Conservation (phyloP, 1,140 invertebrate species). For the Monomorium pharaonis region DNA sequence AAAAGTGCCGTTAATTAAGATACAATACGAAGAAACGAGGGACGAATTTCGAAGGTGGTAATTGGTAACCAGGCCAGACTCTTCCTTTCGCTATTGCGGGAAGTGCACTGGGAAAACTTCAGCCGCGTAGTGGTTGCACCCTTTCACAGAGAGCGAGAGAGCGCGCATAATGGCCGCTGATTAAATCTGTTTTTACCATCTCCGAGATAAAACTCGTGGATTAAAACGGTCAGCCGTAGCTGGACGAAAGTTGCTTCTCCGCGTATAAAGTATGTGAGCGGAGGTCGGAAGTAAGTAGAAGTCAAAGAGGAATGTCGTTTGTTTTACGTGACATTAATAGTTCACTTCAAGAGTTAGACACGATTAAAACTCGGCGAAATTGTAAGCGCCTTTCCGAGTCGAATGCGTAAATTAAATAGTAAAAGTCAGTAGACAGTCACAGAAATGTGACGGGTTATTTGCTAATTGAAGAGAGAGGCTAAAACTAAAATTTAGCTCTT, state of each 20-base stretch:
- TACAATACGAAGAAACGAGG: conserved; percentile 61
- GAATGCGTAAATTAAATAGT: neutral
- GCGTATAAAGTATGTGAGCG: neutral
- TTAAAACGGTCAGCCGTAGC: conserved; percentile 60
- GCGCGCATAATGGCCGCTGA: conserved; percentile 71
- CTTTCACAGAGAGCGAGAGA: conserved; percentile 60
- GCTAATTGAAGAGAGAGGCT: neutral
- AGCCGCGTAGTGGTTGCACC: conserved; percentile 54
- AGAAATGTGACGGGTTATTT: neutral
- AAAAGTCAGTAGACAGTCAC: neutral
- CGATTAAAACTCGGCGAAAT: neutral
- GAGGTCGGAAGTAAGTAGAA: neutral
- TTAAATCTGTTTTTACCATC: conserved; percentile 66
- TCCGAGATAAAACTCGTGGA: conserved; percentile 60
- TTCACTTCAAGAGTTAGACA: neutral
- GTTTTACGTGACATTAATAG: neutral
- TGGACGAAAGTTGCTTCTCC: conserved; percentile 14
- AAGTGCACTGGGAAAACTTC: conserved; percentile 68
- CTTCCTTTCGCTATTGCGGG: conserved; percentile 53
- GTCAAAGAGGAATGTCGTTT: neutral
- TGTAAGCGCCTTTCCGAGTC: neutral
- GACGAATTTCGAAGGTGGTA: conserved; percentile 64
- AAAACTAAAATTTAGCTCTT: neutral
- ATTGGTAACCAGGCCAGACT: conserved; percentile 67
- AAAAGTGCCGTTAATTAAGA: conserved; percentile 71